Evolutionary conservation across 2,797 vertebrate species (phyloP).

Genomic region (Lacerta bilineata): DNA sequence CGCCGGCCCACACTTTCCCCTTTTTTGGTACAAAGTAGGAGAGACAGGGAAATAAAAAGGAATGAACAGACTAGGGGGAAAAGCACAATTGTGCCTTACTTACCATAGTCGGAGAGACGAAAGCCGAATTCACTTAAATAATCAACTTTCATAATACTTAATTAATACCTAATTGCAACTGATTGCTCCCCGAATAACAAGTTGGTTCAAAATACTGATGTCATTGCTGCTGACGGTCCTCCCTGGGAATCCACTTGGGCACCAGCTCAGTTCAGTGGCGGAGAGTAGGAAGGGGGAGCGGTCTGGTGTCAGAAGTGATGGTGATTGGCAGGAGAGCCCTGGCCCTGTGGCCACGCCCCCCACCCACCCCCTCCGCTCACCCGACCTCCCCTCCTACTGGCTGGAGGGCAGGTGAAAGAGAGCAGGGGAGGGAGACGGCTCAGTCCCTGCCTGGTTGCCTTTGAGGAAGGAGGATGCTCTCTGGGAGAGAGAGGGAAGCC

Average conservation of each 20-base stretch:
- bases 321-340: slow-evolving; percentile 90
- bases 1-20: too few relatives aligned
- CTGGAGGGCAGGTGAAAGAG: slow-evolving; percentile 84
- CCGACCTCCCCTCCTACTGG: slow-evolving; percentile 51
- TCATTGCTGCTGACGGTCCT: slow-evolving; percentile 73
- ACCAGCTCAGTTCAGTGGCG: slow-evolving; percentile 48
- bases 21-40: not conserved
- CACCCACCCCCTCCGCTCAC: slow-evolving; percentile 59
- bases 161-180: slow-evolving; percentile 84
- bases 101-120: slow-evolving; percentile 99
- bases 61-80: slow-evolving; percentile 15
- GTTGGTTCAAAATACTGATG: slow-evolving; percentile 82
- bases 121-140: slow-evolving; percentile 99
- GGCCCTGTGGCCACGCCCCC: slow-evolving; percentile 85
- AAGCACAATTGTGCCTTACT: slow-evolving; percentile 80
- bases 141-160: slow-evolving; percentile 99
- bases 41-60: accelerated
- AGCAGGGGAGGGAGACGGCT: not conserved
- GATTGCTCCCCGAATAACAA: slow-evolving; percentile 83
- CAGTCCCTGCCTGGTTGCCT: not conserved
- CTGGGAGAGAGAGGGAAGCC: not conserved
- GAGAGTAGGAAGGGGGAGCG: slow-evolving; percentile 62
- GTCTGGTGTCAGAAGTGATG: slow-evolving; percentile 86
- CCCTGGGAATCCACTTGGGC: slow-evolving; percentile 30
- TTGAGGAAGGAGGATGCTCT: slow-evolving; percentile 11